These are phyloP conservation scores for Lampris megalopsis DNA, from an alignment of 2,113 vertebrate genomes.

Conservation along the genomic window DNA sequence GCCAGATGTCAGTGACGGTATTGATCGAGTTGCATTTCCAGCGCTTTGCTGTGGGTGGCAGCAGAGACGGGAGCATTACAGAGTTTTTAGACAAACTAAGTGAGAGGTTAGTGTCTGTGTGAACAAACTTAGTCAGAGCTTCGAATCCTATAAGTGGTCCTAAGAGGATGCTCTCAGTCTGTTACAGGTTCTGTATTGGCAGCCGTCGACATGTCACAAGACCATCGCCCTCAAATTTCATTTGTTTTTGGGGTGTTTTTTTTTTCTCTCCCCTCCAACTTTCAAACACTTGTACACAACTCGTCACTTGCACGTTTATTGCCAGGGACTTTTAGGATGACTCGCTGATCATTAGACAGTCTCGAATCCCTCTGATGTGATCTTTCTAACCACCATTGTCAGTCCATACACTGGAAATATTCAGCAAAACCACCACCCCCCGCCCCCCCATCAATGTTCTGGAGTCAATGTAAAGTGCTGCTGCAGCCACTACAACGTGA, in stretches of 20 bases:
- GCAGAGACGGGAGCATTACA: background rate
- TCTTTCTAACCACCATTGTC: conserved; percentile 4
- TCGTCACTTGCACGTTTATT: background rate
- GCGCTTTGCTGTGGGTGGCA: background rate
- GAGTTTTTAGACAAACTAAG: background rate
- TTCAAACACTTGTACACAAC: conserved; percentile 11
- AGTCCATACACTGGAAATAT: conserved; percentile 9
- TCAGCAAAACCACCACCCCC: background rate
- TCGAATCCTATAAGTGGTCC: conserved; percentile 43
- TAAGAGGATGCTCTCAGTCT: conserved; percentile 39
- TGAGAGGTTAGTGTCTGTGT: conserved; percentile 47
- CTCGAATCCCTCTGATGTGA: background rate
- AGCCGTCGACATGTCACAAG: background rate
- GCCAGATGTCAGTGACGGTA: background rate
- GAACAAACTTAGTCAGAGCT: conserved; percentile 48
- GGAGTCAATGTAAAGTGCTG: background rate
- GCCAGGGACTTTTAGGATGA: background rate
- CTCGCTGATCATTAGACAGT: background rate
- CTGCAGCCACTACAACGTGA: background rate
- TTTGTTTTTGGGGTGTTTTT: background rate
- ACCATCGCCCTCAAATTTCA: background rate
- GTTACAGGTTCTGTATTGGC: conserved; percentile 42
- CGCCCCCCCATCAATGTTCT: background rate
- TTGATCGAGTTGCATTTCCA: background rate
- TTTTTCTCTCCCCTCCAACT: background rate